These are phyloP conservation scores for Nylanderia fulva DNA, from an alignment of 1,140 invertebrate genomes.

Conservation along the genomic window DNA sequence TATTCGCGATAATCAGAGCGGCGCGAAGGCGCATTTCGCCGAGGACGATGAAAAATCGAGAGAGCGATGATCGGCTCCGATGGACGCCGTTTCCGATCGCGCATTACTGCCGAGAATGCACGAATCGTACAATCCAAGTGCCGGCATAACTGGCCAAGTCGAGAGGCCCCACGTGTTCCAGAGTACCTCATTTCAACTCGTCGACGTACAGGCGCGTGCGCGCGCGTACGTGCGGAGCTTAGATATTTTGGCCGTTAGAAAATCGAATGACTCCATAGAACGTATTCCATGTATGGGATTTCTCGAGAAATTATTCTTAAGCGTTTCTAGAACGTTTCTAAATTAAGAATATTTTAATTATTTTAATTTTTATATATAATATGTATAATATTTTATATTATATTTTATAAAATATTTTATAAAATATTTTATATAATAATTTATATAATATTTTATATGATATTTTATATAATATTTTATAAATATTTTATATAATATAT, in stretches of 20 bases:
- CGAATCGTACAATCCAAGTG: slow-evolving; percentile 31
- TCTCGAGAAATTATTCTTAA: not conserved
- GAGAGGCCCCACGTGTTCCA: slow-evolving; percentile 38
- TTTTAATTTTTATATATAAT: too few species aligned
- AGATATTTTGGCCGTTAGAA: slow-evolving; percentile 23
- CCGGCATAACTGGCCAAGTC: slow-evolving; percentile 20
- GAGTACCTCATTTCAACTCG: slow-evolving; percentile 48
- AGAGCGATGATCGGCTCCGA: slow-evolving; percentile 40
- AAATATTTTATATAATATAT: too few species aligned
- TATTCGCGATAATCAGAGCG: slow-evolving; percentile 32
- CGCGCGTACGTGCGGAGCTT: slow-evolving; percentile 44
- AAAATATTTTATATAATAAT: too few species aligned
- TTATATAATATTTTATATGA: too few species aligned
- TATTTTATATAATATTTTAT: too few species aligned
- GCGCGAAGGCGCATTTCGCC: slow-evolving; percentile 21
- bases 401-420: too few species aligned
- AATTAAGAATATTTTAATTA: too few species aligned
- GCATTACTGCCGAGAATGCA: slow-evolving; percentile 50
- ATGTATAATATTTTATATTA: too few species aligned
- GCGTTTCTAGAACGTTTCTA: too few species aligned
- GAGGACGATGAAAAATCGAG: slow-evolving; percentile 43
- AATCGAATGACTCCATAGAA: slow-evolving; percentile 57
- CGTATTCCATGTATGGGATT: slow-evolving; percentile 25
- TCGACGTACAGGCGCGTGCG: slow-evolving; percentile 5
- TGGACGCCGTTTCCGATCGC: slow-evolving; percentile 40